These are phyloP conservation scores for Thalassoma bifasciatum DNA, from an alignment of 2,113 vertebrate genomes.

Conservation along the genomic window DNA sequence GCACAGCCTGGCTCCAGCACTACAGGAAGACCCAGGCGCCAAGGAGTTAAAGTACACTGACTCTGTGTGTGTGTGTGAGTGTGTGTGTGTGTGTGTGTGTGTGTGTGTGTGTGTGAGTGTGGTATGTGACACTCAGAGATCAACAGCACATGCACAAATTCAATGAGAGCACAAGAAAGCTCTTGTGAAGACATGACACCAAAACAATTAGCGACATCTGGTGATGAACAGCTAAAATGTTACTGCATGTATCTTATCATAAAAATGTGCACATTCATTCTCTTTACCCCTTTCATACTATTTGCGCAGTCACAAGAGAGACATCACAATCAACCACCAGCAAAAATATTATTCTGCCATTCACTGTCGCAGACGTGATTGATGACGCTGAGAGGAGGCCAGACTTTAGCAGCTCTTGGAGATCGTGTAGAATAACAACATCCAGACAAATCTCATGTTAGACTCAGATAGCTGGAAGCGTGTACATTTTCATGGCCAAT, in stretches of 20 bases:
- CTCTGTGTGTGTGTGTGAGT: conserved; percentile 61
- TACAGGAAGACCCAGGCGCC: conserved; percentile 81
- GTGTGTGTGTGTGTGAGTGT: too few relatives aligned
- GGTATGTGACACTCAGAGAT: neutral
- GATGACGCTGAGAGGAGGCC: conserved; percentile 69
- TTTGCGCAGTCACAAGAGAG: conserved; percentile 49
- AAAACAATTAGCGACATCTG: neutral
- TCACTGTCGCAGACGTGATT: conserved; percentile 78
- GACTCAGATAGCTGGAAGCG: conserved; percentile 15
- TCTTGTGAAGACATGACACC: neutral
- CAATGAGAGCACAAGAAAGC: conserved; percentile 22
- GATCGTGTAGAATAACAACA: conserved; percentile 64
- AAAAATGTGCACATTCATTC: conserved; percentile 36
- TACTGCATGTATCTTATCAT: neutral
- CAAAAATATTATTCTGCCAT: conserved; percentile 84
- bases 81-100: conserved; percentile 16
- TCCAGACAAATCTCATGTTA: conserved; percentile 35
- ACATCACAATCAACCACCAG: conserved; percentile 76
- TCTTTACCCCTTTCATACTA: neutral
- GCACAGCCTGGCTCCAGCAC: conserved; percentile 55
- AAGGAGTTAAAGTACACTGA: conserved; percentile 79
- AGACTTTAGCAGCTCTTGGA: conserved; percentile 21
- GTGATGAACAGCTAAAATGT: conserved; percentile 2
- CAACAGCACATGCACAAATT: conserved; percentile 19
- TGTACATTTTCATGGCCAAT: conserved; percentile 32